Conservation (phyloP, 2,888 invertebrate genomes). For the Eristalis tenax region DNA sequence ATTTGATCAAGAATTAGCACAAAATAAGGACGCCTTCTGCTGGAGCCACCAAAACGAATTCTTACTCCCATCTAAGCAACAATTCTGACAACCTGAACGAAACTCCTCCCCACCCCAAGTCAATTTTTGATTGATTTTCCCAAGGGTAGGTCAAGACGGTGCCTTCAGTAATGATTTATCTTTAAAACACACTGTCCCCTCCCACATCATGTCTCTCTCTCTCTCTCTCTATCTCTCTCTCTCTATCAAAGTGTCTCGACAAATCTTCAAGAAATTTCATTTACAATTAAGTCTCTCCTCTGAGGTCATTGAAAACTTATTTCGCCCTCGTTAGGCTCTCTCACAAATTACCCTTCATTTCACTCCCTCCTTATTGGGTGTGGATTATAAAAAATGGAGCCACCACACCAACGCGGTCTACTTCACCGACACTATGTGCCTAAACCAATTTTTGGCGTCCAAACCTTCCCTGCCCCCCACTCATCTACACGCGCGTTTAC, state of each 20-base stretch:
- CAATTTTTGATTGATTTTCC: conserved; percentile 21
- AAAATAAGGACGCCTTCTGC: too few relatives aligned
- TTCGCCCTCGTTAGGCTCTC: neutral
- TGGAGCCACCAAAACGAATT: too few relatives aligned
- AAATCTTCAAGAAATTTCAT: neutral
- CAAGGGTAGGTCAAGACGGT: conserved; percentile 3
- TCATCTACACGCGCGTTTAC: neutral
- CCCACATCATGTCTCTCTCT: neutral
- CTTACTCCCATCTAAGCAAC: too few relatives aligned
- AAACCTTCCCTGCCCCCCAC: neutral
- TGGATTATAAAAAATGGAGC: neutral
- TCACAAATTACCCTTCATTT: neutral
- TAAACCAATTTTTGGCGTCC: conserved; percentile 24
- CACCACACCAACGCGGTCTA: neutral
- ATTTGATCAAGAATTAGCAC: too few relatives aligned
- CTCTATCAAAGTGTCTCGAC: neutral
- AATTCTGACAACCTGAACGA: too few relatives aligned
- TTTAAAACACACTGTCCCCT: neutral
- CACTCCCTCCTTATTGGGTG: neutral
- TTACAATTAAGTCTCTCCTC: neutral
- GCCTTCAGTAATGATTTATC: neutral
- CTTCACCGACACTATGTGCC: conserved; percentile 25
- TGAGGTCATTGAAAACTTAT: neutral
- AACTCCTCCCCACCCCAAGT: neutral
- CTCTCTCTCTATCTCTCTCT: too few relatives aligned